A percentile compares a stretch with the other conserved stretches of the same genome.
phyloP scores from a whole-genome alignment of 1,140 invertebrate species.

The Planococcus citri region DNA sequence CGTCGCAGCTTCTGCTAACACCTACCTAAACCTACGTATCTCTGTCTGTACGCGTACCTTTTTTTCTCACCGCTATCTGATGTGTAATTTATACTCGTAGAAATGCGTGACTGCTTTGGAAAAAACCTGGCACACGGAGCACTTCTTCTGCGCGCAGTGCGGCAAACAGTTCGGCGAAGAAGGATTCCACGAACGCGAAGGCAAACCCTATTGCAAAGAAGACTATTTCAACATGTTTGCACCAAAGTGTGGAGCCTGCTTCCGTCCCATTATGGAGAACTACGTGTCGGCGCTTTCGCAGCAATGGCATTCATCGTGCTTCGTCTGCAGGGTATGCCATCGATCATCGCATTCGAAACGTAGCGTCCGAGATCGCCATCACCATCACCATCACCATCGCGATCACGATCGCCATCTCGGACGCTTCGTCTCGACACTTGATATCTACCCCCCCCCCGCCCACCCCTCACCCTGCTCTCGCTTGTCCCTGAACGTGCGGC shows the following conservation, averaged over 20 bases:
- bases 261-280: conserved; percentile 94
- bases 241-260: conserved; percentile 95
- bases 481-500: too few relatives aligned
- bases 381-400: too few relatives aligned
- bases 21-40: background rate
- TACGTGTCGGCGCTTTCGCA: conserved; percentile 95
- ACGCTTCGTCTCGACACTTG: too few relatives aligned
- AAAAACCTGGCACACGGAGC: conserved; percentile 98
- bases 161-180: conserved; percentile 94
- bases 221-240: conserved; percentile 99
- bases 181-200: conserved; percentile 87
- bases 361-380: too few relatives aligned
- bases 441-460: too few relatives aligned
- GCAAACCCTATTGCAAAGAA: conserved; percentile 84
- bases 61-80: background rate
- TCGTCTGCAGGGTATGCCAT: conserved; percentile 91
- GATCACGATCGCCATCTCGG: too few relatives aligned
- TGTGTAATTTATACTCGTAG: conserved; percentile 41
- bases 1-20: background rate
- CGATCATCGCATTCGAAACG: background rate
- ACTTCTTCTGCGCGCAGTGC: conserved; percentile 98
- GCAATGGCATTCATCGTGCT: conserved; percentile 99
- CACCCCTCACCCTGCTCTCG: too few relatives aligned
- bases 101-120: conserved; percentile 98
- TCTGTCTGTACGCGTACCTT: too few relatives aligned